Evolutionary conservation across 2,797 vertebrate species (phyloP), one percentile per base, ranked within the genome.

Genomic region (Helostoma temminkii): DNA sequence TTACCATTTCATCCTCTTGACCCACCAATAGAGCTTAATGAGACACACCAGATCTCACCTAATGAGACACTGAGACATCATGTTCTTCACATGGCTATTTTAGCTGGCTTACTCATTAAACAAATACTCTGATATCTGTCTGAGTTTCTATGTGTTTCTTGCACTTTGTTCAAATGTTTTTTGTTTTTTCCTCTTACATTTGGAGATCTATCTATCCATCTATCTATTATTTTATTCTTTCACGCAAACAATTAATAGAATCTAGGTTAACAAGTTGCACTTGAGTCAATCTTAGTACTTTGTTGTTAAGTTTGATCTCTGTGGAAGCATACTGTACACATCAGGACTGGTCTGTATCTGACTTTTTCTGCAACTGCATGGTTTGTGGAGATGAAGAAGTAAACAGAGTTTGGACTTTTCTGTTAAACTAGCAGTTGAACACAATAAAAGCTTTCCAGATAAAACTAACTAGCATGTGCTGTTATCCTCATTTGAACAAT

Each of bases 31-130:
- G 46, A 57, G 54, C 47, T 58, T 74, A 78, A 66, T 61, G 73
- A 63, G 60, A 74, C 50, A 6, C 47, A 26, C 19, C 37, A 55
- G 54, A 39, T 79, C 19, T 71, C 64, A 67, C 22, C 39, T 59
- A 84, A 83, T 81, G 65, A 81, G 65, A 76, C 8, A 4, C 24
- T 0, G n/a, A n/a, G 2, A 62, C 62, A 18, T 16, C 7, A 53
- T 76, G 71, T 72, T 78, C 62, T 59, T 76, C 62, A 55, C 49
- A 71, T 66, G 62, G 42, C 22, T 79, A 81, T 86, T 83, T n/a
- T 86, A 86, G 55, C 63, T 18, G 8, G 10, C 48, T 49, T 76
- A 47, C 58, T 75, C 47, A 49, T 87, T 68, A 77, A 84, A 61
- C 41, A 76, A 81, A 82, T 74, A 83, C 55, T 65, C 50, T 54